These are phyloP conservation scores for Caranx ignobilis DNA, from an alignment of 2,113 vertebrate genomes.

Conservation along the genomic window DNA sequence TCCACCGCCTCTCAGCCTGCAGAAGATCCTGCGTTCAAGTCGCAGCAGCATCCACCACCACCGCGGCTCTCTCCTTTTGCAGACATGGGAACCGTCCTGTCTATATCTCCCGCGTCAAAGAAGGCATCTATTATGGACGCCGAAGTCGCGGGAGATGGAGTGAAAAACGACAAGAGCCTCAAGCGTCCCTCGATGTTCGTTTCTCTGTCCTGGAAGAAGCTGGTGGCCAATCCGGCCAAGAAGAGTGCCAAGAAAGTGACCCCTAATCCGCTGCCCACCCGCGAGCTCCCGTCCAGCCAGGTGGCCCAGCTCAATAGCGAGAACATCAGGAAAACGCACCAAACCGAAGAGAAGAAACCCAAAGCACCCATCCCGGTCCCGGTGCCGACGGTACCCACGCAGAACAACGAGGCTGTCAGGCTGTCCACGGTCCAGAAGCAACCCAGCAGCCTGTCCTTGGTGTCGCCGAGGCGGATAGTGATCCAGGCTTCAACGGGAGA, in stretches of 20 bases:
- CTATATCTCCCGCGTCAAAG: slow-evolving; percentile 87
- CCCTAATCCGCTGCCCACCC: slow-evolving; percentile 83
- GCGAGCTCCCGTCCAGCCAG: slow-evolving; percentile 63
- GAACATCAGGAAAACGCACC: slow-evolving; percentile 75
- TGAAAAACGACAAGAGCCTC: slow-evolving; percentile 87
- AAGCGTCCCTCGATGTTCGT: slow-evolving; percentile 91
- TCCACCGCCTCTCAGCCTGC: slow-evolving; percentile 62
- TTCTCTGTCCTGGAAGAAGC: slow-evolving; percentile 92
- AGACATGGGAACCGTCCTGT: slow-evolving; percentile 94
- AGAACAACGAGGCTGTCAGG: slow-evolving; percentile 59
- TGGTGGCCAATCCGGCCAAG: slow-evolving; percentile 90
- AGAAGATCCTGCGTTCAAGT: slow-evolving; percentile 50
- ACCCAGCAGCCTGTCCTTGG: slow-evolving; percentile 77
- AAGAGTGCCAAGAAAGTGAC: slow-evolving; percentile 94
- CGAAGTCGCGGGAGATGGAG: slow-evolving; percentile 48
- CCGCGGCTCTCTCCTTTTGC: slow-evolving; percentile 54
- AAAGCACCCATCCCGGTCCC: slow-evolving; percentile 87
- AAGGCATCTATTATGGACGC: slow-evolving; percentile 83
- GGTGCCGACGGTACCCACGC: slow-evolving; percentile 82
- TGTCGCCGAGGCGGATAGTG: slow-evolving; percentile 90
- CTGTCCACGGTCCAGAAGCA: slow-evolving; percentile 78
- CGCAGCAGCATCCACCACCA: slow-evolving; percentile 53
- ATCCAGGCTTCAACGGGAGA: slow-evolving; percentile 97
- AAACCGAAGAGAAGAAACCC: slow-evolving; percentile 75
- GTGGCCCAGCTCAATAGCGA: slow-evolving; percentile 82